Evolutionary conservation across 2,797 vertebrate genomes (phyloP).

Genomic region (Merluccius polli): DNA sequence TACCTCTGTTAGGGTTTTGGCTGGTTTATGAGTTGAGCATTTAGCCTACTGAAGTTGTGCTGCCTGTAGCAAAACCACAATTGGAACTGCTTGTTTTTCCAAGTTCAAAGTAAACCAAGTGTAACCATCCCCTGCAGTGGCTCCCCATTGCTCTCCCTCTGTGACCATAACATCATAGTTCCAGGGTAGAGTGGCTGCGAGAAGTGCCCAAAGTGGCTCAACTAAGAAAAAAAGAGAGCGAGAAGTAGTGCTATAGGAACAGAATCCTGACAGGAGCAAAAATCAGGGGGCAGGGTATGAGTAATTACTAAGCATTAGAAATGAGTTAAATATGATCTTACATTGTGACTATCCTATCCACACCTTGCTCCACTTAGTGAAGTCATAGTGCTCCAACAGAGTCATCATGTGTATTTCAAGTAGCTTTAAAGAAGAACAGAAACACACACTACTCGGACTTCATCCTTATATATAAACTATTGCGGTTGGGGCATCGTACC

Average conservation of each 20-base stretch:
- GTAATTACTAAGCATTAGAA: background rate
- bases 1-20: too few relatives aligned
- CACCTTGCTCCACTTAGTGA: background rate
- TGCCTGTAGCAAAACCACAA: background rate
- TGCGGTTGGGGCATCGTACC: background rate
- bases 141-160: background rate
- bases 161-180: background rate
- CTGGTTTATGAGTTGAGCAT: background rate
- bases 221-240: background rate
- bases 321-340: background rate
- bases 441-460: background rate
- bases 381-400: background rate
- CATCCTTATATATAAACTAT: background rate
- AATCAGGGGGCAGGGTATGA: background rate
- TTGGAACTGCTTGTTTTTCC: background rate
- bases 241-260: background rate
- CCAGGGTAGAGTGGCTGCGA: background rate
- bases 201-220: background rate
- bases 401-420: background rate
- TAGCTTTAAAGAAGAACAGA: background rate
- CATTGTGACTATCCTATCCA: background rate
- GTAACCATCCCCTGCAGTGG: background rate
- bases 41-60: background rate
- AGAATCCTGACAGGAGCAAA: background rate
- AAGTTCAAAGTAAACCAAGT: background rate